Evolutionary conservation across 2,888 invertebrate genomes (phyloP).

Genomic region (Andrena marginata): DNA sequence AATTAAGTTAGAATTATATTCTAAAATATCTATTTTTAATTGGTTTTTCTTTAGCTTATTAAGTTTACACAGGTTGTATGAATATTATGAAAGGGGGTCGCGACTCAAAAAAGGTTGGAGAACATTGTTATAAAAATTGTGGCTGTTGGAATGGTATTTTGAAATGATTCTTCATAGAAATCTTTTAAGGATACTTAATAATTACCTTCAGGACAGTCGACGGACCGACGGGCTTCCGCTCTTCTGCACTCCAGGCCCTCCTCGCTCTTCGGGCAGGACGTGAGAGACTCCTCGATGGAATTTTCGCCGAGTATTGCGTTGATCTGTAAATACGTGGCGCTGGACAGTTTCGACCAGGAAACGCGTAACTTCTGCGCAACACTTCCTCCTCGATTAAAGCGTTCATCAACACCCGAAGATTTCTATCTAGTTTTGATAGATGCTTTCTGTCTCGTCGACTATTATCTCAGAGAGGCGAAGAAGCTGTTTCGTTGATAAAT

Average conservation of each 20-base stretch:
- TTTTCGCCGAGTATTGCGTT: constrained; percentile 81
- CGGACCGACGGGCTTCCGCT: constrained; percentile 83
- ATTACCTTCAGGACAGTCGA: constrained; percentile 84
- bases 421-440: no score
- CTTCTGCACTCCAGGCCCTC: constrained; percentile 84
- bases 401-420: no score
- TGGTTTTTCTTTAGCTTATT: no score
- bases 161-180: neutral
- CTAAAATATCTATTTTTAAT: no score
- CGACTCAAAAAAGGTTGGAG: no score
- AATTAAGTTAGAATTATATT: no score
- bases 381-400: neutral
- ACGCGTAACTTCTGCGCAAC: neutral
- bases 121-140: no score
- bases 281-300: constrained; percentile 76
- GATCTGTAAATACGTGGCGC: constrained; percentile 71
- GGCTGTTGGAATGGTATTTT: neutral
- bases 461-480: neutral
- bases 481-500: neutral
- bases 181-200: neutral
- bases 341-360: neutral
- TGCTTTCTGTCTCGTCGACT: neutral
- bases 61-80: no score
- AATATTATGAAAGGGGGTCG: no score
- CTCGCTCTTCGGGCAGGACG: constrained; percentile 82